Percentiles rank a stretch among this genome's conserved stretches.
phyloP scores from a whole-genome alignment of 2,888 invertebrate species.

The Syrista parreyssii region DNA sequence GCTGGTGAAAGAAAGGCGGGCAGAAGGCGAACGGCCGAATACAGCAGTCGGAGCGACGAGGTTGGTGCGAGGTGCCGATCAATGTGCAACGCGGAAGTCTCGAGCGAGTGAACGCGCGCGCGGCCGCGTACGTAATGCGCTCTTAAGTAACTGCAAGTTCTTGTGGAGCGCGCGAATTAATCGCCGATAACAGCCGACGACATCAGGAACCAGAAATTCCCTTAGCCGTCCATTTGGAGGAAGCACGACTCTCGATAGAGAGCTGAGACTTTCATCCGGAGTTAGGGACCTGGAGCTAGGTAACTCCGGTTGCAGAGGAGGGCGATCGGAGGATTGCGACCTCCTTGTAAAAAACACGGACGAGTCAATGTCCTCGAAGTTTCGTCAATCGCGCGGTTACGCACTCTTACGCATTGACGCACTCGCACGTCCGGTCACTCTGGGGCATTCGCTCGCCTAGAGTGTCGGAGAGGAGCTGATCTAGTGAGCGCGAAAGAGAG shows the following conservation, averaged over 20 bases:
- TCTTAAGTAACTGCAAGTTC: constrained; percentile 41
- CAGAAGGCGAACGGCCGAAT: background rate
- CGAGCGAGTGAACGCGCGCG: constrained; percentile 34
- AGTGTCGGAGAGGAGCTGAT: background rate
- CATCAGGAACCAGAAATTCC: background rate
- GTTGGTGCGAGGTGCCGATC: constrained; percentile 36
- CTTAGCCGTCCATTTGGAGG: background rate
- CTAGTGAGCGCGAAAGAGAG: constrained; percentile 25
- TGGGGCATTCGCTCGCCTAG: background rate
- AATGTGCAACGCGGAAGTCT: constrained; percentile 56
- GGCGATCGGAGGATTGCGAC: background rate
- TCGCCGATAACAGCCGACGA: background rate
- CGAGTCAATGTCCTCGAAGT: background rate
- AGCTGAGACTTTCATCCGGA: background rate
- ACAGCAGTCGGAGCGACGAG: constrained; percentile 9
- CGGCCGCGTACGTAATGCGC: constrained; percentile 50
- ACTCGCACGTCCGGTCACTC: background rate
- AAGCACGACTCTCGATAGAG: background rate
- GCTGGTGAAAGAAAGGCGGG: constrained; percentile 31
- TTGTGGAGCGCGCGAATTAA: background rate
- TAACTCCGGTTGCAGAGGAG: background rate
- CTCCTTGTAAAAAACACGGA: constrained; percentile 1
- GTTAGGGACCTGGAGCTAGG: background rate
- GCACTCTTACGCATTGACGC: background rate
- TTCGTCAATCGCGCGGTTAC: background rate